Conservation (phyloP, 1,140 invertebrate species). For the Capitella teleta region DNA sequence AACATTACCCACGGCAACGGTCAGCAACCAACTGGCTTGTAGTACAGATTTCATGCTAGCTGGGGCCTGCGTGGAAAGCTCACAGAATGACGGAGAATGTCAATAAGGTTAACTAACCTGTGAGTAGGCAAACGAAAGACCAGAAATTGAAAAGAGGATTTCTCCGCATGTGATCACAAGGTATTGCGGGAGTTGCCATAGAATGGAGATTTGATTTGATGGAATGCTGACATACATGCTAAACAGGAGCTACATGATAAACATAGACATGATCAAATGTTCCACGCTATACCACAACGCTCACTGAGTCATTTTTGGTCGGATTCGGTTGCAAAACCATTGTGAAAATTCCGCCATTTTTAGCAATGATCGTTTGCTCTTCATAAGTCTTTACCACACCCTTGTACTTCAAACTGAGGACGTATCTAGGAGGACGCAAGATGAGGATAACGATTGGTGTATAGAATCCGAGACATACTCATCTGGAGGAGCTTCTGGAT, state of each 20-base stretch:
- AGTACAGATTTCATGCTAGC: constrained; percentile 84
- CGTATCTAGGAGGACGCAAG: background rate
- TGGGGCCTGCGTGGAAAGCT: constrained; percentile 58
- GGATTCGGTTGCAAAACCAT: background rate
- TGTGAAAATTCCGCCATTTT: constrained; percentile 5
- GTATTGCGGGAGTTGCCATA: constrained; percentile 78
- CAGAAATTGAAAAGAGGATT: constrained; percentile 82
- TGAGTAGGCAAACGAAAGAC: constrained; percentile 79
- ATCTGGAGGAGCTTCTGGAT: too few species aligned
- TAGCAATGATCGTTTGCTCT: background rate
- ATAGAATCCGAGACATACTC: too few species aligned
- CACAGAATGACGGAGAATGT: background rate
- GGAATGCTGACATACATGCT: constrained; percentile 1
- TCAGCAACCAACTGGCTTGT: constrained; percentile 77
- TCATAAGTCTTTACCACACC: background rate
- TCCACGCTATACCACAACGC: too few species aligned
- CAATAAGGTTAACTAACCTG: constrained; percentile 43
- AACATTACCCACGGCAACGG: constrained; percentile 80
- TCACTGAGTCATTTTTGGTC: too few species aligned
- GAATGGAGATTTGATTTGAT: constrained; percentile 62
- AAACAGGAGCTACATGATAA: background rate
- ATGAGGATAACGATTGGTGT: too few species aligned
- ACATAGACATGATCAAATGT: background rate
- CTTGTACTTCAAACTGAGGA: constrained; percentile 2
- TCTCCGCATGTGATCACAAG: constrained; percentile 71